Percentiles rank a stretch among this genome's conserved stretches.
Conservation (phyloP, 2,888 invertebrate genomes). For the Amitus sp. region DNA sequence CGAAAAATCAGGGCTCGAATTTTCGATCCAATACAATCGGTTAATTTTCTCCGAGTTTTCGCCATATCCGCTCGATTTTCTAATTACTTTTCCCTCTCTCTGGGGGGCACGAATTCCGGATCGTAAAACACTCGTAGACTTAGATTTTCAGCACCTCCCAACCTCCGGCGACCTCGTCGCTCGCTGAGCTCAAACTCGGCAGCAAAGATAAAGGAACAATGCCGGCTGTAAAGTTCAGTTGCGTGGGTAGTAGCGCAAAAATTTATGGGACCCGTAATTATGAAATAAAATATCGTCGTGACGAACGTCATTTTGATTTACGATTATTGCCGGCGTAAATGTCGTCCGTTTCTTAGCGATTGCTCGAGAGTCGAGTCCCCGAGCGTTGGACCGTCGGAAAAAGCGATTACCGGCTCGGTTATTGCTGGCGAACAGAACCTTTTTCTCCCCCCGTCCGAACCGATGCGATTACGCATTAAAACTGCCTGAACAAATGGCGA, state of each 20-base stretch:
- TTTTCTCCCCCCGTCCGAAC: too few species aligned
- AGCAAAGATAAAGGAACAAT: not conserved
- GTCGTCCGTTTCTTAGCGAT: not conserved
- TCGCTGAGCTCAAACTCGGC: not conserved
- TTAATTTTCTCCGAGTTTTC: not conserved
- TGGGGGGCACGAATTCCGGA: not conserved
- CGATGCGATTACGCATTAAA: too few species aligned
- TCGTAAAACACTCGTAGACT: not conserved
- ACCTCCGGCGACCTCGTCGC: not conserved
- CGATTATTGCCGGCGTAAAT: slow-evolving; percentile 6
- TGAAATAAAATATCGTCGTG: not conserved
- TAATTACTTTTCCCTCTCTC: slow-evolving; percentile 3
- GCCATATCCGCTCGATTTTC: not conserved
- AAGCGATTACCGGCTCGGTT: too few species aligned
- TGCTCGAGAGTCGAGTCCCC: not conserved
- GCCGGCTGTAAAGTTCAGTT: slow-evolving; percentile 2
- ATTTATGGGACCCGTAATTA: slow-evolving; percentile 2
- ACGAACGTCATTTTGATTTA: not conserved
- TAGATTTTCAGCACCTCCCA: not conserved
- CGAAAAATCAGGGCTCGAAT: too few species aligned
- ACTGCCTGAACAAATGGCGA: too few species aligned
- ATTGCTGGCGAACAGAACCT: too few species aligned
- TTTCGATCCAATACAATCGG: too few species aligned
- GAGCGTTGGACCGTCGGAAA: too few species aligned
- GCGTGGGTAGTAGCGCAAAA: not conserved